Evolutionary conservation across 2,888 invertebrate species (phyloP).

Genomic region (Automeris io): DNA sequence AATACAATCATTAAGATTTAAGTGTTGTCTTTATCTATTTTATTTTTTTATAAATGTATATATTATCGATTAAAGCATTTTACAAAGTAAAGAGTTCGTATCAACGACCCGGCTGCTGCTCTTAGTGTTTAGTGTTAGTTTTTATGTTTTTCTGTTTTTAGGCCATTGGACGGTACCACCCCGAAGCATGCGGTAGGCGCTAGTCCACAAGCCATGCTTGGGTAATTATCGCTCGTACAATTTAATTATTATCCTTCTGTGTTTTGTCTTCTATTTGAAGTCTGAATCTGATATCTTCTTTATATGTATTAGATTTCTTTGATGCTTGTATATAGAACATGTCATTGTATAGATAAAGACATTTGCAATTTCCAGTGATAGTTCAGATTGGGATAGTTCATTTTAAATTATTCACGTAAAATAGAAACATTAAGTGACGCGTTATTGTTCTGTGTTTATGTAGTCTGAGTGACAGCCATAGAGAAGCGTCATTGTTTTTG

Average conservation of each 20-base stretch:
- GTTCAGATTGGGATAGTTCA: too few relatives aligned
- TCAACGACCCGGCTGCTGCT: slow-evolving; percentile 24
- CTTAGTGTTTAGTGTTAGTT: slow-evolving; percentile 61
- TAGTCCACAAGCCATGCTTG: slow-evolving; percentile 78
- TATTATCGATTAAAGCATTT: slow-evolving; percentile 35
- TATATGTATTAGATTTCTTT: background rate
- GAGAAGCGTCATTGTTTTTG: too few relatives aligned
- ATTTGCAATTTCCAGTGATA: too few relatives aligned
- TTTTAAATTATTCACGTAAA: too few relatives aligned
- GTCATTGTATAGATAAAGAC: too few relatives aligned
- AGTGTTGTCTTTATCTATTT: too few relatives aligned
- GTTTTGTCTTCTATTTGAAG: slow-evolving; percentile 9
- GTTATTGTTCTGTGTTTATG: too few relatives aligned
- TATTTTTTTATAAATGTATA: too few relatives aligned
- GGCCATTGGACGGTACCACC: slow-evolving; percentile 79
- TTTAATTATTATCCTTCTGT: slow-evolving; percentile 24
- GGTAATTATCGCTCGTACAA: slow-evolving; percentile 74
- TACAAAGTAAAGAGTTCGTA: slow-evolving; percentile 29
- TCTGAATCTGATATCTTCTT: background rate
- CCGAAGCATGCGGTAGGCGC: slow-evolving; percentile 77
- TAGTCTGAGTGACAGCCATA: too few relatives aligned
- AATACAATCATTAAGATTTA: too few relatives aligned
- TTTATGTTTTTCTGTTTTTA: slow-evolving; percentile 78
- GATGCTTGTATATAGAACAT: too few relatives aligned
- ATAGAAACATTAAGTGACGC: too few relatives aligned